Evolutionary conservation across 1,140 invertebrate genomes (phyloP).

Genomic region (Lanistes nyassanus): DNA sequence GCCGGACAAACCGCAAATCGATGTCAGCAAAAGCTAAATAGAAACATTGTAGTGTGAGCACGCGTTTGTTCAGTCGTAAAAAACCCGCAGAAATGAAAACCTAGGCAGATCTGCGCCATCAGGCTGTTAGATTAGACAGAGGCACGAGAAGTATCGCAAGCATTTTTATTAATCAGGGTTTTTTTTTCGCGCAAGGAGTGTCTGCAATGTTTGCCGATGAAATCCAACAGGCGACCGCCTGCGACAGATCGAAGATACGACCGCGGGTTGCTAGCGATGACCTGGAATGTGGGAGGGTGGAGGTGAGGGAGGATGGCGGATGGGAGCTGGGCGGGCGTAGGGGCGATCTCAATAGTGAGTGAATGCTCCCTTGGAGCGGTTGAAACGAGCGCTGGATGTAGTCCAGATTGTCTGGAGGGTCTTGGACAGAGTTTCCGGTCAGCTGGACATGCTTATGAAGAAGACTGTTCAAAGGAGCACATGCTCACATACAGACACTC

Average conservation of each 20-base stretch:
- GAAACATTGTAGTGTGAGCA: background rate
- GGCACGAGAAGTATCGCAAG: constrained; percentile 4
- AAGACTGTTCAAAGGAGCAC: too few relatives aligned
- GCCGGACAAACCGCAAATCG: too few relatives aligned
- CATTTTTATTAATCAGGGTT: constrained; percentile 8
- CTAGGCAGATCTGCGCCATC: background rate
- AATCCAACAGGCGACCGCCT: background rate
- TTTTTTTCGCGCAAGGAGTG: background rate
- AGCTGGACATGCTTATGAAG: too few relatives aligned
- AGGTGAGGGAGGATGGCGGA: too few relatives aligned
- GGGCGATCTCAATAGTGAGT: too few relatives aligned
- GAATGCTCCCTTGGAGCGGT: too few relatives aligned
- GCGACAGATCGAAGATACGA: background rate
- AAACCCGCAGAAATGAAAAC: background rate
- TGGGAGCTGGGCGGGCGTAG: too few relatives aligned
- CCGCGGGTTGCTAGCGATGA: background rate
- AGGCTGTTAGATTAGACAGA: background rate
- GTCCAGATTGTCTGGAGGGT: too few relatives aligned
- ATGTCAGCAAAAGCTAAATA: too few relatives aligned
- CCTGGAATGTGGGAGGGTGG: too few relatives aligned
- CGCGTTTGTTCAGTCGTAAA: background rate
- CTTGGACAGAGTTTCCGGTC: too few relatives aligned
- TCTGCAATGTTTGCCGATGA: background rate
- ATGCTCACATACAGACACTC: background rate
- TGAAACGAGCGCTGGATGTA: too few relatives aligned